Evolutionary conservation across 2,797 vertebrate species (phyloP), one percentile per base, ranked within the genome.

Genomic region (Oreonectes daqikongensis): DNA sequence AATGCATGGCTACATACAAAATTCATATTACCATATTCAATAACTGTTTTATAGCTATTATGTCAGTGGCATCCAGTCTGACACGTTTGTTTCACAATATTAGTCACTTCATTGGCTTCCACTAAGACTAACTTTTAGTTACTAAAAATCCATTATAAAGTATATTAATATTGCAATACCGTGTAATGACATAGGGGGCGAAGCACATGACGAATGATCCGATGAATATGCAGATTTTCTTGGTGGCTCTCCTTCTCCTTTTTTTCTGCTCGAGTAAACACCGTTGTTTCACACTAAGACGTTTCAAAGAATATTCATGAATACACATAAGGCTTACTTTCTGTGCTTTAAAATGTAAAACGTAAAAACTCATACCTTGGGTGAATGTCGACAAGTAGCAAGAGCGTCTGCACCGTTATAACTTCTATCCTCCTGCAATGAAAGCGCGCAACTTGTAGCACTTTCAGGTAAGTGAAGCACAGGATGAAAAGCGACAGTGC

Each of bases 221-320:
- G 53, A 93, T 95, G 88, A 94, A 95, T 89, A 94, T 84, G 88
- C 92, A 90, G 68, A 94, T 94, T 85, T 95, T 94, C 85, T 94
- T 93, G 4, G 90, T 89, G 48, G 93, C 94, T 0, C 91, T 84
- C 76, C 85, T 91, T 75, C 86, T 81, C 72, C 90, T 90, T 83
- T 88, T 89, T 84, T 90, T 95, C 89, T 94, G 93, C 74, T 95
- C 92, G 1, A 86, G 84, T 10, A 94, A 87, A 80, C 94, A 94
- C 50, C 91, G 89, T 87, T 93, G 92, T 87, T 93, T 92, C 71
- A 94, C 90, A 84, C 93, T 95, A 88, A 40, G n/a, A 55, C 30
- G 68, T 38, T 32, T 44, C 11, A 68, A 53, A 59, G 9, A 15
- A 7, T 3, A 68, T 35, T 22, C 15, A 44, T 3, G 14, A 17